Evolutionary conservation across 92 coral and sea anemone genomes (phyloP).

Genomic region (Micromussa lordhowensis): DNA sequence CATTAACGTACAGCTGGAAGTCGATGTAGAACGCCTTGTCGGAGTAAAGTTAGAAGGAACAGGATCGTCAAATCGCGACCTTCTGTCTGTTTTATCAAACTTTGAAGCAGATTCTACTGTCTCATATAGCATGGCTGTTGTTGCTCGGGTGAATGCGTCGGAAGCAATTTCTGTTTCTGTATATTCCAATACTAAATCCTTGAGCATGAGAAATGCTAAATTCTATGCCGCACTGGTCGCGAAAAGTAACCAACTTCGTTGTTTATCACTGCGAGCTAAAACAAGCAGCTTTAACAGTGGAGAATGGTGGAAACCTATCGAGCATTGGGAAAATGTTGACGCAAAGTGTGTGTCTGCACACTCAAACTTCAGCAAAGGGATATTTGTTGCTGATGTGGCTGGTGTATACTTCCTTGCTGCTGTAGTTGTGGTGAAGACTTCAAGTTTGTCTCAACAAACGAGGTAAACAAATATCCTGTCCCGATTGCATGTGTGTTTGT

Average conservation of each 20-base stretch:
- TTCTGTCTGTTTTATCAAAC: slow-evolving; percentile 16
- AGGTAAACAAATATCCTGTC: slow-evolving; percentile 2
- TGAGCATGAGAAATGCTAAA: slow-evolving; percentile 5
- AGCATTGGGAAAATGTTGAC: slow-evolving; percentile 48
- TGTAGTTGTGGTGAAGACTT: slow-evolving; percentile 19
- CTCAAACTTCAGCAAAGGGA: slow-evolving; percentile 45
- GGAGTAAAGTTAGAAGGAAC: slow-evolving; percentile 18
- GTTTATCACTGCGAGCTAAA: slow-evolving; percentile 30
- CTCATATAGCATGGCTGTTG: slow-evolving; percentile 41
- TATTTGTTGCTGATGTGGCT: slow-evolving; percentile 47
- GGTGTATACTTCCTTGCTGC: slow-evolving; percentile 65
- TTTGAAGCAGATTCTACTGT: slow-evolving; percentile 21
- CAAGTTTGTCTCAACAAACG: neutral
- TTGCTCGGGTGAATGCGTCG: slow-evolving; percentile 46
- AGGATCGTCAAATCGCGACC: slow-evolving; percentile 6
- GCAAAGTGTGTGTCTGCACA: slow-evolving; percentile 11
- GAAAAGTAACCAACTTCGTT: neutral
- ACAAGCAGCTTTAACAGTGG: slow-evolving; percentile 24
- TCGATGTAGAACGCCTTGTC: neutral
- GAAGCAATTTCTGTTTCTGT: slow-evolving; percentile 34
- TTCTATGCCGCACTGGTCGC: slow-evolving; percentile 59
- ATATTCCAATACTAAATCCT: slow-evolving; percentile 8
- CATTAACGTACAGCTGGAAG: slow-evolving; percentile 13
- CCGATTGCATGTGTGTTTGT: neutral
- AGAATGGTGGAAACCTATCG: slow-evolving; percentile 48